Conservation (phyloP, 2,113 vertebrate species). For the Zosterops pallidus region DNA sequence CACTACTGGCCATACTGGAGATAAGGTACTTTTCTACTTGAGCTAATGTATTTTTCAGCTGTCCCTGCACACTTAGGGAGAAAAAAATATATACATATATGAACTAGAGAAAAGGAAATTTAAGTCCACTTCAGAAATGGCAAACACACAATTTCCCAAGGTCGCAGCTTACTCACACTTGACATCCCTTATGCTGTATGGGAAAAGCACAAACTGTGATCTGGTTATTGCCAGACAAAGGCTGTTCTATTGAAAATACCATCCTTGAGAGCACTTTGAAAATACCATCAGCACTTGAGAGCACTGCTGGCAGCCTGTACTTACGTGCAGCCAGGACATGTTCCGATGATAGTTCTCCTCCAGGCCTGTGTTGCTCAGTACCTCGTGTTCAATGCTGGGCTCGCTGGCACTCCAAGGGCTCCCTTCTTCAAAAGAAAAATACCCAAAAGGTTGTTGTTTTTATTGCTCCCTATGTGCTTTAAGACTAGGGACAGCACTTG, state of each 20-base stretch:
- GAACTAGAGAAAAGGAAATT: not conserved
- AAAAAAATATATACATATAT: not conserved
- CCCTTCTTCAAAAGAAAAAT: slow-evolving; percentile 87
- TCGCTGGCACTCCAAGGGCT: slow-evolving; percentile 97
- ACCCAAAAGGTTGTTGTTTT: slow-evolving; percentile 68
- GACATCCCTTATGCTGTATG: not conserved
- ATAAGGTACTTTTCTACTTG: not conserved
- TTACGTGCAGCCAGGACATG: slow-evolving; percentile 98
- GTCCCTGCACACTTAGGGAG: not conserved
- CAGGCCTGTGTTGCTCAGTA: slow-evolving; percentile 81
- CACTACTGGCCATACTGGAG: not conserved
- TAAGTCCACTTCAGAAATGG: not conserved
- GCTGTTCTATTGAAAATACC: not conserved
- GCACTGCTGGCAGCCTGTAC: slow-evolving; percentile 33
- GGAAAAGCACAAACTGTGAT: not conserved
- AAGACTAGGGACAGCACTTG: slow-evolving; percentile 68
- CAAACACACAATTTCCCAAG: not conserved
- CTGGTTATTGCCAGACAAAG: not conserved
- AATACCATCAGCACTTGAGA: not conserved
- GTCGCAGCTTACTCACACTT: not conserved
- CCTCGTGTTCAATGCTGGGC: slow-evolving; percentile 97
- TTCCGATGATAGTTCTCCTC: slow-evolving; percentile 97
- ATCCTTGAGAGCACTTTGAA: not conserved
- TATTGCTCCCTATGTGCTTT: slow-evolving; percentile 54
- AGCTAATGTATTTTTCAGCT: not conserved